Evolutionary conservation across 1,140 invertebrate species (phyloP).

Genomic region (Diuraphis noxia): DNA sequence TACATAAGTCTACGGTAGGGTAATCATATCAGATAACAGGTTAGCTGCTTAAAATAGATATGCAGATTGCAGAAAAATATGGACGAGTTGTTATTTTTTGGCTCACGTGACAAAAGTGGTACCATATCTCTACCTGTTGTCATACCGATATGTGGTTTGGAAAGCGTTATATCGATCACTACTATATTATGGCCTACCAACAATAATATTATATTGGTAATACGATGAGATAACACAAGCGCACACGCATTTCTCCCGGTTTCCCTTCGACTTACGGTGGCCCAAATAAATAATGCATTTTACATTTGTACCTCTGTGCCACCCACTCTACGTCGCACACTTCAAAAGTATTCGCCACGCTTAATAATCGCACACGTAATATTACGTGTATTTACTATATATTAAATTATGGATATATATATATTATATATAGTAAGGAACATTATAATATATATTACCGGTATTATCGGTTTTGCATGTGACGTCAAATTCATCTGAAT

Average conservation of each 20-base stretch:
- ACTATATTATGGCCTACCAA: background rate
- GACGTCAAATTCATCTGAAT: background rate
- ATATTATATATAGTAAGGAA: no score
- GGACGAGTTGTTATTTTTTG: background rate
- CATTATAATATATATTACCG: background rate
- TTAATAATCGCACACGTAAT: background rate
- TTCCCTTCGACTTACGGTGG: background rate
- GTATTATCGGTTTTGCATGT: background rate
- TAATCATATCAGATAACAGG: no score
- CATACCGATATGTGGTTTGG: background rate
- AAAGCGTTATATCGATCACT: background rate
- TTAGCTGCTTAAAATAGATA: no score
- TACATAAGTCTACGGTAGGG: no score
- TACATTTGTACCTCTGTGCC: background rate
- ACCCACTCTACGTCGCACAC: no score
- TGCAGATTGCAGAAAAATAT: no score
- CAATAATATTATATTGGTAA: background rate
- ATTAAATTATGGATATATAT: no score
- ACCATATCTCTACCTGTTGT: background rate
- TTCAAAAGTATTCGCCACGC: background rate
- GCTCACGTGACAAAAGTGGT: background rate
- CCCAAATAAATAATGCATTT: slow-evolving; percentile 7
- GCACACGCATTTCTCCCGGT: background rate
- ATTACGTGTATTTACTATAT: background rate
- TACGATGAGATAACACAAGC: background rate